Base-by-base conservation (phyloP, 2,113 vertebrate genomes). In the Aldabrachelys gigantea region DNA sequence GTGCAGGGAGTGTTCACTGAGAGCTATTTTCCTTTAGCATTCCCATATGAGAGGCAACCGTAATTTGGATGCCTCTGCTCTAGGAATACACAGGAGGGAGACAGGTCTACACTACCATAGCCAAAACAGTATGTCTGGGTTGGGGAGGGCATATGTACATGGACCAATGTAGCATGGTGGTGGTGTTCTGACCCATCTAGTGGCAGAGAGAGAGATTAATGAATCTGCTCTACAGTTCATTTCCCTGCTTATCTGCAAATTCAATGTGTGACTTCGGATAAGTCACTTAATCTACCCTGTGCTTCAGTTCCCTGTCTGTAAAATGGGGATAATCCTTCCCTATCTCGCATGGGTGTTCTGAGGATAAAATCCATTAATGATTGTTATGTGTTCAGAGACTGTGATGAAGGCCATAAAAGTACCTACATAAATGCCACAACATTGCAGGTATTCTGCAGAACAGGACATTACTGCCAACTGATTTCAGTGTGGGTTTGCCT, bases 81-180 rank as follows among this genome's bases (percentile, higher is more conserved):
- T 44, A 41, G 38, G 21, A 76, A 19, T 69, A 69, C 16, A 41
- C 9, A 8, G 35, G 4, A 21, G 47, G 6, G 2, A 54, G 81
- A 21, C 21, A 79, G 4, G 29, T 10, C 6, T 52, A 27, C 31
- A 59, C 0, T 1, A 1, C 10, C 25, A n/a, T 5, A 19, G 53
- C 1, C 29, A n/a, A 5, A 1, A 1, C 11, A 54, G 12, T 24
- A 29, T n/a, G 10, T 53, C n/a, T 72, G n/a, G 12, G 47, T 11
- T 54, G 31, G 50, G 31, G 14, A 16, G 14, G 80, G 17, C 19
- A 82, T 82, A 19, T 31, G 8, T 54, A 47, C 41, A 78, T 24
- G 27, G 75, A 78, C 75, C 10, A 47, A 11, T 27, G 24, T 6
- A 78, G 41, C 38, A 78, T 29, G 6, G 75, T 27, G 38, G 21